Percentiles rank a stretch among this genome's conserved stretches.
Conservation (phyloP, 2,888 invertebrate species). For the Drosophila subquinaria region DNA sequence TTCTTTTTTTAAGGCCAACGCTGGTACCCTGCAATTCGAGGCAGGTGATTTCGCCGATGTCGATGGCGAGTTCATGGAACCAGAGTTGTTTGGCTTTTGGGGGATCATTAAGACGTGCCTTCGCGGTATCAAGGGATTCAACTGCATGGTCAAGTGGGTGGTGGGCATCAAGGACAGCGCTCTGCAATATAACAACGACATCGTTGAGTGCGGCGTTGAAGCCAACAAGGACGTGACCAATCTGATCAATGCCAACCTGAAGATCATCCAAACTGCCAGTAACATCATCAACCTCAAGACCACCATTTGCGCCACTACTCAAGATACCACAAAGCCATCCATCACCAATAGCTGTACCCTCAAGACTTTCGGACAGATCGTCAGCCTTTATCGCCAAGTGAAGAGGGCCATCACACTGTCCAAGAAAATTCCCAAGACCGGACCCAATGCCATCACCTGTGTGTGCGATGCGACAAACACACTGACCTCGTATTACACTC, state of each 20-base stretch:
- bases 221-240: slow-evolving; percentile 62
- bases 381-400: slow-evolving; percentile 51
- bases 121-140: slow-evolving; percentile 71
- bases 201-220: slow-evolving; percentile 58
- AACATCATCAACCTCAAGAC: slow-evolving; percentile 47
- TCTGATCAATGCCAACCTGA: slow-evolving; percentile 59
- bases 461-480: slow-evolving; percentile 46
- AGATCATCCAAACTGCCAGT: slow-evolving; percentile 45
- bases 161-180: slow-evolving; percentile 59
- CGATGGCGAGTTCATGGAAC: slow-evolving; percentile 18
- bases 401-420: slow-evolving; percentile 44
- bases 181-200: slow-evolving; percentile 43
- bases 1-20: slow-evolving; percentile 37
- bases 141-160: slow-evolving; percentile 71
- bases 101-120: slow-evolving; percentile 46
- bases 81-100: slow-evolving; percentile 22
- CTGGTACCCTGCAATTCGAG: slow-evolving; percentile 35
- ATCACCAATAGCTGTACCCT: slow-evolving; percentile 49
- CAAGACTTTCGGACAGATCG: slow-evolving; percentile 48
- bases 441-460: slow-evolving; percentile 61
- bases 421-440: slow-evolving; percentile 63
- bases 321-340: slow-evolving; percentile 2
- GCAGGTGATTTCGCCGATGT: slow-evolving; percentile 27
- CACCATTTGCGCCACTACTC: slow-evolving; percentile 48
- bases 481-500: slow-evolving; percentile 58